Evolutionary conservation across 2,797 vertebrate genomes (phyloP).

Genomic region (Aldrovandia affinis): DNA sequence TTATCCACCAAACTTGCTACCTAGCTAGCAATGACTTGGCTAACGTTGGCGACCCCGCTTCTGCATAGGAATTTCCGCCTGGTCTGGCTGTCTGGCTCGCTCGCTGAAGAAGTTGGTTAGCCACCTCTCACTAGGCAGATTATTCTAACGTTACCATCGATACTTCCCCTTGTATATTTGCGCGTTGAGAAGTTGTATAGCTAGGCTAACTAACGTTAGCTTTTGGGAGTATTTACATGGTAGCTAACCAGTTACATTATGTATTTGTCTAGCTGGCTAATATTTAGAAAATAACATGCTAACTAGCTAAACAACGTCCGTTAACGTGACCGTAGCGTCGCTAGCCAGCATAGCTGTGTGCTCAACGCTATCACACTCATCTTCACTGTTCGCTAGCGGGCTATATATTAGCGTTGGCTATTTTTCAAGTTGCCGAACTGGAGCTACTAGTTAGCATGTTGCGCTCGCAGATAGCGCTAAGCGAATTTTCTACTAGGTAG

Average conservation of each 20-base stretch:
- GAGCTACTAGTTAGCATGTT: too few species aligned
- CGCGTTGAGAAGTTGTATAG: not conserved
- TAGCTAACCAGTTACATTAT: not conserved
- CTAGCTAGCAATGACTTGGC: not conserved
- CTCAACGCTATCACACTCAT: not conserved
- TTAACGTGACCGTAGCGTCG: not conserved
- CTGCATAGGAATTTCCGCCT: not conserved
- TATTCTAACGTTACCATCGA: not conserved
- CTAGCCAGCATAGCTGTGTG: not conserved
- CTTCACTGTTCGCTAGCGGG: not conserved
- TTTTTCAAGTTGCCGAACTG: not conserved
- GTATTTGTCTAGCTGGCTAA: not conserved
- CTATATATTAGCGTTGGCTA: not conserved
- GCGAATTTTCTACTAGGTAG: too few species aligned
- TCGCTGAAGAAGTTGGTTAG: constrained; percentile 10
- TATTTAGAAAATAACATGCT: too few species aligned
- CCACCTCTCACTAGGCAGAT: not conserved
- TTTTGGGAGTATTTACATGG: not conserved
- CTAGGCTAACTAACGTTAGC: not conserved
- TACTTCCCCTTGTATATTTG: not conserved
- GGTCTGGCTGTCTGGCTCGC: not conserved
- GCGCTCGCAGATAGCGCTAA: too few species aligned
- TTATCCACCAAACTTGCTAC: constrained; percentile 13
- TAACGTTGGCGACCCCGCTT: not conserved
- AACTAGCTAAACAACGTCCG: too few species aligned